phyloP scores from a whole-genome alignment of 2,113 vertebrate genomes.

The Cynoglossus semilaevis region DNA sequence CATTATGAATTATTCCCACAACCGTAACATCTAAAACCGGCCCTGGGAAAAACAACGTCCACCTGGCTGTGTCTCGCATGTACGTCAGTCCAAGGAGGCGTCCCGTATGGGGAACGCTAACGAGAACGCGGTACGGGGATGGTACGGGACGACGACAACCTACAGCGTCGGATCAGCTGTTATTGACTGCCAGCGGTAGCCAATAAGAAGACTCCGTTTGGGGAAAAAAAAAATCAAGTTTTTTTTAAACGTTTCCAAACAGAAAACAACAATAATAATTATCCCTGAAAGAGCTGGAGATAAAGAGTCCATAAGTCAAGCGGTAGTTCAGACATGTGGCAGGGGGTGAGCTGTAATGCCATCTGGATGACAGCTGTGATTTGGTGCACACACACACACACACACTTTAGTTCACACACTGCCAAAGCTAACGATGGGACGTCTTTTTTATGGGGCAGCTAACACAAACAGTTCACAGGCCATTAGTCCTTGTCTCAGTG shows the following conservation, averaged over 20 bases:
- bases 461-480: constrained; percentile 83
- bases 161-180: no score
- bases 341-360: constrained; percentile 55
- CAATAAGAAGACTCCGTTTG: no score
- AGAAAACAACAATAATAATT: no score
- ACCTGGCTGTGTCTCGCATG: constrained; percentile 45
- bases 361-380: constrained; percentile 83
- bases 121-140: no score
- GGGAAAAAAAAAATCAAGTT: no score
- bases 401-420: constrained; percentile 32
- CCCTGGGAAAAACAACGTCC: constrained; percentile 69
- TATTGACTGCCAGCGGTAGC: no score
- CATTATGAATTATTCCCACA: no score
- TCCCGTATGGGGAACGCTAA: no score
- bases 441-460: constrained; percentile 77
- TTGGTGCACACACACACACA: constrained; percentile 28
- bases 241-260: no score
- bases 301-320: no score
- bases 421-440: constrained; percentile 71
- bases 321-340: constrained; percentile 11
- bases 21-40: constrained; percentile 74
- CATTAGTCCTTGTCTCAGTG: constrained; percentile 80
- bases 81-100: constrained; percentile 44
- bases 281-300: no score
- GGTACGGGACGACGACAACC: no score